Percentiles rank a stretch among this genome's conserved stretches.
These are phyloP conservation scores for Rhopilema esculentum DNA, from an alignment of 30 jellyfish, hydroid and myxozoan genomes.

Conservation along the genomic window DNA sequence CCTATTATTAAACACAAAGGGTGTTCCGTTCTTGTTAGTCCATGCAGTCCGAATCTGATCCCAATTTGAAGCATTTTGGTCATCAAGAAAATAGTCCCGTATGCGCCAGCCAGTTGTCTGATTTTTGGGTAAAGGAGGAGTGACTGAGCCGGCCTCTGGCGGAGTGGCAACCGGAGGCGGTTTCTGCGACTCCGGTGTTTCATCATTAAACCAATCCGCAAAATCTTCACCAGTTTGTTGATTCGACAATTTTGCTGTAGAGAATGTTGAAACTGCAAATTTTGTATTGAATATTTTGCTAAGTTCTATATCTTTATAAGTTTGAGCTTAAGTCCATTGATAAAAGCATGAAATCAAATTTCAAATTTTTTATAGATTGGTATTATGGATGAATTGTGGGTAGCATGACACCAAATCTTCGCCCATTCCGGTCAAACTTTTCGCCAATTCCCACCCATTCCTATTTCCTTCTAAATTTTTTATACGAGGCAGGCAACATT, in stretches of 20 bases:
- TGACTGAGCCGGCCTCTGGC: conserved; percentile 19
- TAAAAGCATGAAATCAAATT: no score
- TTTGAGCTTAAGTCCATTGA: no score
- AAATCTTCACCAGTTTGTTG: neutral
- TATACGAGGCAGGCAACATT: no score
- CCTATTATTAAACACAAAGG: conserved; percentile 54
- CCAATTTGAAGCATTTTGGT: conserved; percentile 65
- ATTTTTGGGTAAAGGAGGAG: conserved; percentile 6
- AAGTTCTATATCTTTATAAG: no score
- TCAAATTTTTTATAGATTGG: no score
- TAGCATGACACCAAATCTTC: no score
- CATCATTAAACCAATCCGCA: neutral
- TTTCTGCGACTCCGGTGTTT: neutral
- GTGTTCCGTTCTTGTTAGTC: conserved; percentile 56
- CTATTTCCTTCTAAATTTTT: no score
- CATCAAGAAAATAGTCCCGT: conserved; percentile 62
- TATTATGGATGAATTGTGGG: no score
- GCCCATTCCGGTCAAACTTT: no score
- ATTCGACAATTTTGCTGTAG: neutral
- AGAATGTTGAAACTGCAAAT: neutral
- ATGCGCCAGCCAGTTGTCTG: conserved; percentile 66
- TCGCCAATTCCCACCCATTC: no score
- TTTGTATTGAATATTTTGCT: no score
- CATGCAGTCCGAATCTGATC: conserved; percentile 72
- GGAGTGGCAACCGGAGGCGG: conserved; percentile 3